phyloP scores from a whole-genome alignment of 2,797 vertebrate species.

The Glossophaga mutica region DNA sequence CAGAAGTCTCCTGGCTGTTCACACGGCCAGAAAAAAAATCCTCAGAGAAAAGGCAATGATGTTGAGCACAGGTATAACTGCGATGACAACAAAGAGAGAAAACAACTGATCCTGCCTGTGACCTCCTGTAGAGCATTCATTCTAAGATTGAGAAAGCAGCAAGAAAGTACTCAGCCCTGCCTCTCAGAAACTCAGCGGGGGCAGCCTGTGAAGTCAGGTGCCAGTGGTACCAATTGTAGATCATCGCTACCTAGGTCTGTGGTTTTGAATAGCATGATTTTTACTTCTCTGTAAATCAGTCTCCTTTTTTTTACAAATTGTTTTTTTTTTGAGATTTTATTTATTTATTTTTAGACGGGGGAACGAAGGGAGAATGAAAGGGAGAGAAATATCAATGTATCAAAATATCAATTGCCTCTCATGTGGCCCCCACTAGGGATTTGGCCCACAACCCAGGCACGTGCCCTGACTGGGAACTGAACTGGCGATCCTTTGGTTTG shows the following conservation, averaged over 20 bases:
- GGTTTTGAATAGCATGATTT: not conserved
- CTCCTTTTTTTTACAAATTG: not conserved
- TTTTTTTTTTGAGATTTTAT: no score
- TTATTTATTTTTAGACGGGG: no score
- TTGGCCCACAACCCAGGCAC: no score
- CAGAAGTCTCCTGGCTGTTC: not conserved
- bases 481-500: no score
- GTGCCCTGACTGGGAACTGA: no score
- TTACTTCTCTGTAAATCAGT: not conserved
- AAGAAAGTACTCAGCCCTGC: not conserved
- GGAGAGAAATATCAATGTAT: no score
- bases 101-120: rapidly evolving
- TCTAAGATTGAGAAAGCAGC: not conserved
- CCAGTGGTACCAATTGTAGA: not conserved
- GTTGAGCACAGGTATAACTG: not conserved
- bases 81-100: not conserved
- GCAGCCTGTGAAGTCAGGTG: no score
- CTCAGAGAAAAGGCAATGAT: not conserved
- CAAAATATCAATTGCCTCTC: no score
- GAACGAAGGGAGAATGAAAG: no score
- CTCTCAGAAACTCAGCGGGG: not conserved
- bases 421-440: no score
- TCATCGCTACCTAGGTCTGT: not conserved
- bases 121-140: not conserved
- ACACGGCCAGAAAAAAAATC: not conserved